These are phyloP conservation scores for Manis pentadactyla DNA, from an alignment of 2,797 vertebrate species.

Conservation along the genomic window DNA sequence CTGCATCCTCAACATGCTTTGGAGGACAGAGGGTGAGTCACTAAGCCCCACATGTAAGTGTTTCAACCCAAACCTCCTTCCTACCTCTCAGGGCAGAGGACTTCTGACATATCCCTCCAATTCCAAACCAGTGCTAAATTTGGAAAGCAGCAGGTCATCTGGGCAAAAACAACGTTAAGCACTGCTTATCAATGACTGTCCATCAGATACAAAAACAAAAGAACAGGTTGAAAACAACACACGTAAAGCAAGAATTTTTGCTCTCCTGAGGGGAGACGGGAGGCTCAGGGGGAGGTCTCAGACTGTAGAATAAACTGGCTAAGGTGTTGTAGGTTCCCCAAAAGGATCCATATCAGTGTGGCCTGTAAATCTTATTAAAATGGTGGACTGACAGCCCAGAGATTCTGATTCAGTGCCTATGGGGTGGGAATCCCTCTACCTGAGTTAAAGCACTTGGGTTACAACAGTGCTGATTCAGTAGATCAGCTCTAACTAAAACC, in stretches of 20 bases:
- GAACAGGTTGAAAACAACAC: not conserved
- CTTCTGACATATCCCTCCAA: conserved; percentile 34
- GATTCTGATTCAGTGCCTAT: not conserved
- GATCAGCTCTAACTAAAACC: not conserved
- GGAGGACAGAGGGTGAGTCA: conserved; percentile 58
- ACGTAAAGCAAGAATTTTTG: not conserved
- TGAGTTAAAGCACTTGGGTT: not conserved
- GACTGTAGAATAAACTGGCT: not conserved
- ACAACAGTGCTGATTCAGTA: not conserved
- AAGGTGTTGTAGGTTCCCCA: not conserved
- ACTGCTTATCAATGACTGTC: conserved; percentile 21
- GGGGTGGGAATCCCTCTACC: not conserved
- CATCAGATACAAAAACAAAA: conserved; percentile 32
- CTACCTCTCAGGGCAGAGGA: conserved; percentile 33
- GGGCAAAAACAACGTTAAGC: conserved; percentile 50
- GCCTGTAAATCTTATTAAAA: not conserved
- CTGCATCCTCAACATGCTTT: not conserved
- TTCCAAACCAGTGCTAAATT: conserved; percentile 65
- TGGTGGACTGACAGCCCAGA: not conserved
- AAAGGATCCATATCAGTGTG: not conserved
- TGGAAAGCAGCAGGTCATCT: conserved; percentile 56
- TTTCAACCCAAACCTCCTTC: conserved; percentile 29
- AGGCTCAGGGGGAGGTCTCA: not conserved
- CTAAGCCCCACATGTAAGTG: not conserved
- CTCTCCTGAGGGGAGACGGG: not conserved